A percentile compares a stretch with the other conserved stretches of the same genome.
Evolutionary conservation across 2,113 vertebrate species (phyloP).

Genomic region (Butorides virescens): DNA sequence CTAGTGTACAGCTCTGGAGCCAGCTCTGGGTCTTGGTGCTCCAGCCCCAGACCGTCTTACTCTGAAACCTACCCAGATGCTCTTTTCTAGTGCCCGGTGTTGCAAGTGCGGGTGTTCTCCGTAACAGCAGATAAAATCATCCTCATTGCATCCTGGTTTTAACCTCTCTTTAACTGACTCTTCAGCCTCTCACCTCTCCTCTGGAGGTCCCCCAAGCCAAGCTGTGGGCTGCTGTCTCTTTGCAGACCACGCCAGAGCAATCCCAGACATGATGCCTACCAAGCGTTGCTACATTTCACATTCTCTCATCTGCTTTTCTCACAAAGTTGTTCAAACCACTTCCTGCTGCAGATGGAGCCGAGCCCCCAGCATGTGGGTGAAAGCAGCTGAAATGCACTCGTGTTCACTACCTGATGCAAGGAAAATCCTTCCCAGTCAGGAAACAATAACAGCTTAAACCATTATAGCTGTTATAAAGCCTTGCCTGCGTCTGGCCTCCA

Average conservation of each 20-base stretch:
- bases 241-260: not conserved
- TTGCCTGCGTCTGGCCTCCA: not conserved
- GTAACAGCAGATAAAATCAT: not conserved
- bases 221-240: not conserved
- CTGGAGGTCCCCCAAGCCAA: not conserved
- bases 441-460: not conserved
- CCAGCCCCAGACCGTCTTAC: not conserved
- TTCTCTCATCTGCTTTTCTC: not conserved
- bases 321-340: not conserved
- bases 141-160: not conserved
- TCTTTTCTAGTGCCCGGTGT: not conserved
- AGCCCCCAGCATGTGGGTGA: not conserved
- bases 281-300: not conserved
- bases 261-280: not conserved
- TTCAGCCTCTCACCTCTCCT: not conserved
- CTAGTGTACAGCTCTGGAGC: not conserved
- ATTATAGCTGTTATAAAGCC: not conserved
- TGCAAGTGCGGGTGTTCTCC: not conserved
- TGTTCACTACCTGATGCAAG: not conserved
- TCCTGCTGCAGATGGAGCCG: not conserved
- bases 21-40: not conserved
- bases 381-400: not conserved
- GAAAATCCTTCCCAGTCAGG: slow-evolving; percentile 8
- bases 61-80: not conserved
- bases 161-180: not conserved